Evolutionary conservation across 1,140 invertebrate genomes (phyloP).

Genomic region (Octopus bimaculoides): DNA sequence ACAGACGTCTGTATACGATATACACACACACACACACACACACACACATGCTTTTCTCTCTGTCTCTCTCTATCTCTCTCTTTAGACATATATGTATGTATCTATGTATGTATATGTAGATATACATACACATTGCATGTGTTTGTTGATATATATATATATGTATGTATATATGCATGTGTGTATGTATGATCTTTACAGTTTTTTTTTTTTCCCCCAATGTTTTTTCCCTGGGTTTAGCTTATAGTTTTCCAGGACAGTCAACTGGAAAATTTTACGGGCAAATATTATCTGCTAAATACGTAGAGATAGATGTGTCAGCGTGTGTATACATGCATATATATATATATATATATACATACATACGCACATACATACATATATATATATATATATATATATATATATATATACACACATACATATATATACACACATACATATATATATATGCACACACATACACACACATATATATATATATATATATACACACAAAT

Average conservation of each 20-base stretch:
- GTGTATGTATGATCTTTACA: too few relatives aligned
- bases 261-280: too few relatives aligned
- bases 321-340: not conserved
- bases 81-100: not conserved
- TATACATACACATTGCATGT: not conserved
- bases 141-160: too few relatives aligned
- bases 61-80: too few relatives aligned
- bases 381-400: constrained; percentile 1
- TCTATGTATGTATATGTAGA: not conserved
- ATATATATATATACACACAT: not conserved
- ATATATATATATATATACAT: not conserved
- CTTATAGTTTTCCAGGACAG: too few relatives aligned
- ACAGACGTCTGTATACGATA: not conserved
- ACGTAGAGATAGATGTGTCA: not conserved
- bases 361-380: not conserved
- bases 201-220: too few relatives aligned
- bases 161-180: too few relatives aligned
- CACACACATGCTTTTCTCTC: not conserved
- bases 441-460: not conserved
- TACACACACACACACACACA: not conserved
- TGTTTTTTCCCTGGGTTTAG: too few relatives aligned
- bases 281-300: too few relatives aligned
- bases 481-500: not conserved
- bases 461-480: not conserved
- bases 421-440: not conserved